Base-by-base conservation (phyloP, 2,888 invertebrate species). In the Parapristionchus giblindavisi region DNA sequence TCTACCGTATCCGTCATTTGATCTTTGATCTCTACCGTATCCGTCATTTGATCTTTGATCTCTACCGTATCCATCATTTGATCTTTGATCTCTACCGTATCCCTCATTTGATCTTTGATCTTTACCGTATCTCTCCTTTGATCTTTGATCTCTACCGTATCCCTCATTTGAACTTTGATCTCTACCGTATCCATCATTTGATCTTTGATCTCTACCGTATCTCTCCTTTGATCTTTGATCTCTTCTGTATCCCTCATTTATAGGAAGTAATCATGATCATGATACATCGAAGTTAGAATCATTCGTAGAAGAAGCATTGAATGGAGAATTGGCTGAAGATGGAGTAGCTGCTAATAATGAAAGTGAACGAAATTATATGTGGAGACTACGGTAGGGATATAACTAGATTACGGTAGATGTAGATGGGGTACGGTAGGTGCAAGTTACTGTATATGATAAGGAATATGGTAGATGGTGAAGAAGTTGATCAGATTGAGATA, bases 201-300 rank as follows among this genome's bases (percentile, higher is more conserved):
- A 43, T 14, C 8, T 43, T 43, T 43, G 17, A n/a, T n/a, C n/a
- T n/a, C n/a, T n/a, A n/a, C n/a, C 11, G 43, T 32, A 60, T 38
- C 21, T 29, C n/a, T 32, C 17, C 27, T 79, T 66, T 75, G 56
- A 5, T 77, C n/a, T 43, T 14, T 43, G 8, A 43, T 43, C 8
- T 6, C 54, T 6, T 14, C 6, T 14, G 54, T n/a, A 54, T 24
- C 24, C 56, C 11, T 14, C 29, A 79, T 88, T 88, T 38, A 83
- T 84, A 68, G 96, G 97, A 2, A 95, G 95, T 84, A 92, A 94
- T 85, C 91, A 91, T 60, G 88, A 87, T 0, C 97, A 98, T 87
- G 96, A 98, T 88, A 92, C 92, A 85, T 95, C 94, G 87, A 97
- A 97, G 89, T 89, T 99, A 75, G 92, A 91, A 75, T 88, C 89